Evolutionary conservation across 2,888 invertebrate genomes (phyloP).

Genomic region (Drosophila bunnanda): DNA sequence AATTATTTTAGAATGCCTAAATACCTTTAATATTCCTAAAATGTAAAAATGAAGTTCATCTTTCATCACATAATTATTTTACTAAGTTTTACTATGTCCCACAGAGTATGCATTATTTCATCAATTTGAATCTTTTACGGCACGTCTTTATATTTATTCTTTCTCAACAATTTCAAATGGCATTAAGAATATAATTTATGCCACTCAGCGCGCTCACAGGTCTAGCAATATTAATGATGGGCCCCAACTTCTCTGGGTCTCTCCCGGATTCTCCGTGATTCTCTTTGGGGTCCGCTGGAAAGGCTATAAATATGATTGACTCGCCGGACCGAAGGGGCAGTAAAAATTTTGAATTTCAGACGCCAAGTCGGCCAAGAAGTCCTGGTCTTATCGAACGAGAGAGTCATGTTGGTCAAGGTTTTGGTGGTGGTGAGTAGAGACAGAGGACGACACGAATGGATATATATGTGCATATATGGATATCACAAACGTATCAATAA

Average conservation of each 20-base stretch:
- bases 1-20: not conserved
- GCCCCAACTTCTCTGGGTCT: conserved; percentile 36
- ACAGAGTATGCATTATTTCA: conserved; percentile 31
- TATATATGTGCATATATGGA: conserved; percentile 14
- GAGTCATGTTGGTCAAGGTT: conserved; percentile 62
- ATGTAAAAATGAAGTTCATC: not conserved
- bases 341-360: conserved; percentile 59
- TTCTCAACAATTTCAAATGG: conserved; percentile 61
- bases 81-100: conserved; percentile 17
- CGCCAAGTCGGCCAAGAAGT: conserved; percentile 26
- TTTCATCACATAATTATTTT: not conserved
- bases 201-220: conserved; percentile 61
- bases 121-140: conserved; percentile 11
- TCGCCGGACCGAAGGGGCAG: conserved; percentile 59
- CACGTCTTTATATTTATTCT: conserved; percentile 28
- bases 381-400: conserved; percentile 7
- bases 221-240: conserved; percentile 67
- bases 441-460: not conserved
- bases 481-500: conserved; percentile 31
- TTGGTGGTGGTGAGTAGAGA: conserved; percentile 61
- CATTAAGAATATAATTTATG: conserved; percentile 77
- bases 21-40: not conserved
- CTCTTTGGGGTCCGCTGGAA: conserved; percentile 42
- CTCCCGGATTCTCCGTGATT: conserved; percentile 44
- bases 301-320: conserved; percentile 81